Conservation (phyloP, 2,888 invertebrate genomes). For the Dorcus parallelipipedus region DNA sequence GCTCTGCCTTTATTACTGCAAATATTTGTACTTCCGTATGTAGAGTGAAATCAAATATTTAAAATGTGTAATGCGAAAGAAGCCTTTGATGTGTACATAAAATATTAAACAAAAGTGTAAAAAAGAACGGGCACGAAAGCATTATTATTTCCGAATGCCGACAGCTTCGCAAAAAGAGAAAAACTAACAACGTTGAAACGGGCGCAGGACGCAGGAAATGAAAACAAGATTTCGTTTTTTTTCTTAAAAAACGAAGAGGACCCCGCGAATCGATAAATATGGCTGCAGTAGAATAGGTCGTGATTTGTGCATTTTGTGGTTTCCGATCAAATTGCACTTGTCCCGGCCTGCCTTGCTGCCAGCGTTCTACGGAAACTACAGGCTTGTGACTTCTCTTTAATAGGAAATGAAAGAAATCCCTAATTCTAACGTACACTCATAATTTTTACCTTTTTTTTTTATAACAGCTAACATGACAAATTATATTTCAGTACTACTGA, state of each 20-base stretch:
- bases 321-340: constrained; percentile 60
- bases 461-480: too few species aligned
- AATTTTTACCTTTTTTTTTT: neutral
- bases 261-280: neutral
- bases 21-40: too few species aligned
- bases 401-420: neutral
- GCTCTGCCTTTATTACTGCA: too few species aligned
- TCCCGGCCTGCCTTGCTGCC: constrained; percentile 57
- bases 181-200: too few species aligned
- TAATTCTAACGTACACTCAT: neutral
- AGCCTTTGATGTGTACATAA: too few species aligned
- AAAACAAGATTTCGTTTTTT: neutral
- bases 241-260: neutral
- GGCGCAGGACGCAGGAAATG: neutral
- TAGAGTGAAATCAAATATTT: too few species aligned
- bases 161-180: too few species aligned
- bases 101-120: too few species aligned
- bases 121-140: too few species aligned
- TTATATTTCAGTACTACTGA: too few species aligned
- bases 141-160: too few species aligned
- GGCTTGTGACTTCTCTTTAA: neutral
- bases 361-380: constrained; percentile 17
- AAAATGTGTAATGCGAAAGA: too few species aligned
- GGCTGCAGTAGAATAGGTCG: constrained; percentile 51
- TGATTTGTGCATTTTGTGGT: constrained; percentile 57